Percentiles rank a stretch among this genome's conserved stretches.
Evolutionary conservation across 53 echinoderm and acorn worm species (phyloP).

Genomic region (Henricia sp.): DNA sequence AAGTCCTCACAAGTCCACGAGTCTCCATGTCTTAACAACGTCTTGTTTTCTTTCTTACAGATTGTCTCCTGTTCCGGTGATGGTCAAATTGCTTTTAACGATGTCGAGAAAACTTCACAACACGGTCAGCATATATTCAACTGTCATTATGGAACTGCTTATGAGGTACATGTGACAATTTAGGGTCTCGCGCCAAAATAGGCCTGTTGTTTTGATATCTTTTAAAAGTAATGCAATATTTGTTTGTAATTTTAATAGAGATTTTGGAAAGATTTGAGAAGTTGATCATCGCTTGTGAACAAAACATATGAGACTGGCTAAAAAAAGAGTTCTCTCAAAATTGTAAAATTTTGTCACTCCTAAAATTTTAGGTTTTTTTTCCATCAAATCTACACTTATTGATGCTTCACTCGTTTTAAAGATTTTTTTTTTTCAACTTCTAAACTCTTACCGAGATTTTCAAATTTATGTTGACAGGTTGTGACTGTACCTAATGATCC

Average conservation of each 20-base stretch:
- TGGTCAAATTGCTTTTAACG: constrained; percentile 90
- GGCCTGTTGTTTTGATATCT: not conserved
- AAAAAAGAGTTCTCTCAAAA: too few relatives aligned
- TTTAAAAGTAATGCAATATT: not conserved
- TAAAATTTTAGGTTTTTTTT: too few relatives aligned
- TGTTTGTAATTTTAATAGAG: not conserved
- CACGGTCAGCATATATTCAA: constrained; percentile 85
- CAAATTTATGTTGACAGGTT: constrained; percentile 58
- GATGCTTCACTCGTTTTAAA: too few relatives aligned
- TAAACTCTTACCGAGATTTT: too few relatives aligned
- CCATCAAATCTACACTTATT: too few relatives aligned
- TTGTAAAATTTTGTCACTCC: too few relatives aligned
- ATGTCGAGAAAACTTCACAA: constrained; percentile 82
- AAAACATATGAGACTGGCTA: not conserved
- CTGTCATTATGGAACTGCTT: constrained; percentile 96
- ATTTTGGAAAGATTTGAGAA: not conserved
- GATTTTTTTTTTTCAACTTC: too few relatives aligned
- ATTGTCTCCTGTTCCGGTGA: constrained; percentile 97
- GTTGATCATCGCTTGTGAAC: too few relatives aligned
- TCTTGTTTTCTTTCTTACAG: constrained; percentile 43
- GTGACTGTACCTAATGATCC: constrained; percentile 92
- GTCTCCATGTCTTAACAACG: too few relatives aligned
- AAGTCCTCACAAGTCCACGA: too few relatives aligned
- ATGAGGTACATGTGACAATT: constrained; percentile 74
- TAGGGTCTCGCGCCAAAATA: not conserved